Evolutionary conservation across 2,113 vertebrate genomes (phyloP).

Genomic region (Phycodurus eques): DNA sequence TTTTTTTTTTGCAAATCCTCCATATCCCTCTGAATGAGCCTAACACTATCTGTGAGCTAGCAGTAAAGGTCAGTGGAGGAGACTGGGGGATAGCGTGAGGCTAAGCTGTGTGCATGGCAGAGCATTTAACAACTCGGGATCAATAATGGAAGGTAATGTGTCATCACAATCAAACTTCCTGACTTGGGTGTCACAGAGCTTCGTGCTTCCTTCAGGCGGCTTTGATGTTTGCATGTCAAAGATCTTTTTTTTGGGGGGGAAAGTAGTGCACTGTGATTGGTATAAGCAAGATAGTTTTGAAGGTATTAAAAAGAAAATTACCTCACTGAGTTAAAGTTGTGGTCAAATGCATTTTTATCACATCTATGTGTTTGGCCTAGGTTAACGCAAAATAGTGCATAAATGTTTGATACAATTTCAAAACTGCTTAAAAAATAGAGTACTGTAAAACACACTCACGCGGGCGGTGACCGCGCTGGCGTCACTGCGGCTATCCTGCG

Average conservation of each 20-base stretch:
- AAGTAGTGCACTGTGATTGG: neutral
- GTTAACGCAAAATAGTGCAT: no score
- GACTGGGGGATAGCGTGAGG: constrained; percentile 52
- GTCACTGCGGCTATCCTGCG: no score
- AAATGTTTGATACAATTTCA: no score
- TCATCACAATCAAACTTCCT: constrained; percentile 32
- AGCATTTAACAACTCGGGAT: constrained; percentile 59
- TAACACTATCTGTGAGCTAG: constrained; percentile 55
- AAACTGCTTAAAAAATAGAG: no score
- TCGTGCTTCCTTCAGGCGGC: constrained; percentile 6
- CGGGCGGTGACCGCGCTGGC: no score
- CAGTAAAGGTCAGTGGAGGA: constrained; percentile 69
- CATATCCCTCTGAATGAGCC: constrained; percentile 39
- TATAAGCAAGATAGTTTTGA: neutral
- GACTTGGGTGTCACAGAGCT: constrained; percentile 23
- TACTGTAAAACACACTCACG: no score
- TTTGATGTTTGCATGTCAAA: neutral
- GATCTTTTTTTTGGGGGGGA: neutral
- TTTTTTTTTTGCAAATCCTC: constrained; percentile 49
- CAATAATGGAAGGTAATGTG: constrained; percentile 59
- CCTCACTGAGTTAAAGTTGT: no score
- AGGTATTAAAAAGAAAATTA: no score
- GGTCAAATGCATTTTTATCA: no score
- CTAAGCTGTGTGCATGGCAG: constrained; percentile 58
- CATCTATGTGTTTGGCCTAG: no score